Conservation (phyloP, 2,797 vertebrate species). For the Rhinoraja longicauda region DNA sequence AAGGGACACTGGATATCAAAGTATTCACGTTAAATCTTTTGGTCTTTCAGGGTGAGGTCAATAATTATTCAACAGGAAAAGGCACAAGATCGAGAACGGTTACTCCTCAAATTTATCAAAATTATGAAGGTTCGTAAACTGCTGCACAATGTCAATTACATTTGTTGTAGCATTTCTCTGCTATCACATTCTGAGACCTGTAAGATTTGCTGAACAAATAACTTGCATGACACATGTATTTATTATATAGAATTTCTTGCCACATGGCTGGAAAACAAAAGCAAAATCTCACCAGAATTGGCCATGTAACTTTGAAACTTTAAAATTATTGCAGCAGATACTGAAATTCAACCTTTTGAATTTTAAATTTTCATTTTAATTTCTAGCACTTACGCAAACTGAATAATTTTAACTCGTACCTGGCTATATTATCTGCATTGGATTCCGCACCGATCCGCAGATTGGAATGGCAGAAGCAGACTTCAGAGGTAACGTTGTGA, state of each 20-base stretch:
- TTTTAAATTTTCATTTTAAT: neutral
- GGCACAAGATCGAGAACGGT: slow-evolving; percentile 89
- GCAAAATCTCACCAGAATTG: neutral
- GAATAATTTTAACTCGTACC: slow-evolving; percentile 98
- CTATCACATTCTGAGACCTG: neutral
- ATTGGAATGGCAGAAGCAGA: slow-evolving; percentile 98
- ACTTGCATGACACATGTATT: too few species aligned
- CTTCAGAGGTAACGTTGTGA: slow-evolving; percentile 76
- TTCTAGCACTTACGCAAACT: slow-evolving; percentile 90
- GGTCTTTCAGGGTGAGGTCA: slow-evolving; percentile 82
- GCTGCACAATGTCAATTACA: too few species aligned
- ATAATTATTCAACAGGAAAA: slow-evolving; percentile 98
- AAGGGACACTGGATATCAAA: neutral
- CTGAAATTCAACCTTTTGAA: neutral
- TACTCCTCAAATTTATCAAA: slow-evolving; percentile 97
- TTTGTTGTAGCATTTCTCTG: neutral
- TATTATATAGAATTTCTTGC: neutral
- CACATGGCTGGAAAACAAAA: neutral
- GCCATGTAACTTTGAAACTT: neutral
- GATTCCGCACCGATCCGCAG: slow-evolving; percentile 95
- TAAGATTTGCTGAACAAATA: neutral
- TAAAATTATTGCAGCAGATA: neutral
- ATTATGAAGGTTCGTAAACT: slow-evolving; percentile 88
- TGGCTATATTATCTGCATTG: slow-evolving; percentile 93
- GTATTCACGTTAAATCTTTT: neutral